phyloP scores from a whole-genome alignment of 2,888 invertebrate genomes.

The Pyralis farinalis region DNA sequence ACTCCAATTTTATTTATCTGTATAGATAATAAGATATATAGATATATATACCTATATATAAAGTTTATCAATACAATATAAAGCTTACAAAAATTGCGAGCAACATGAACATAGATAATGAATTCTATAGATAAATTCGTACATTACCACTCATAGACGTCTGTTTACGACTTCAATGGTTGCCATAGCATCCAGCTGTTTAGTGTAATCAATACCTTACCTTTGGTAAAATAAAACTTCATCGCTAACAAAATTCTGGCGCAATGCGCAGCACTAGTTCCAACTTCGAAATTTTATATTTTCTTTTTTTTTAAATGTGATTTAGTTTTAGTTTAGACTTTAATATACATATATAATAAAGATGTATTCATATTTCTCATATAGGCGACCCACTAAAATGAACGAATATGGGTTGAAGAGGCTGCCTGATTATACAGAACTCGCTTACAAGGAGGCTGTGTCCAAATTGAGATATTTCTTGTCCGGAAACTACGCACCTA shows the following conservation, averaged over 20 bases:
- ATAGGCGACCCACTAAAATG: conserved; percentile 69
- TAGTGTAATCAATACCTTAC: conserved; percentile 57
- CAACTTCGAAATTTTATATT: conserved; percentile 34
- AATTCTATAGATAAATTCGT: background rate
- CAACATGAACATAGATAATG: too few species aligned
- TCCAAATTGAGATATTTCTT: conserved; percentile 88
- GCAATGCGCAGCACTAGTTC: conserved; percentile 60
- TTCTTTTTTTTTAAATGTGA: conserved; percentile 36
- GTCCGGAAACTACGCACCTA: conserved; percentile 87
- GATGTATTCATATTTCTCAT: conserved; percentile 50
- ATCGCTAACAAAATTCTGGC: conserved; percentile 38
- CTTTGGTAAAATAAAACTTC: conserved; percentile 26
- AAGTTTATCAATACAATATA: too few species aligned
- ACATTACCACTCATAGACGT: conserved; percentile 21
- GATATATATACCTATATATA: too few species aligned
- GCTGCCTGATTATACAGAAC: conserved; percentile 90
- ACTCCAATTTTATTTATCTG: too few species aligned
- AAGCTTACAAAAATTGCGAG: too few species aligned
- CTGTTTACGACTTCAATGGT: conserved; percentile 58
- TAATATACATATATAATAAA: conserved; percentile 15
- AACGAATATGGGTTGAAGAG: conserved; percentile 77
- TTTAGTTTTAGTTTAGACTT: conserved; percentile 9
- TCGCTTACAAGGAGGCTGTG: conserved; percentile 92
- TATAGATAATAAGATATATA: too few species aligned
- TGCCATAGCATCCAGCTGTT: conserved; percentile 41